Conservation (phyloP, 2,888 invertebrate genomes). For the Liodrosophila aerea region DNA sequence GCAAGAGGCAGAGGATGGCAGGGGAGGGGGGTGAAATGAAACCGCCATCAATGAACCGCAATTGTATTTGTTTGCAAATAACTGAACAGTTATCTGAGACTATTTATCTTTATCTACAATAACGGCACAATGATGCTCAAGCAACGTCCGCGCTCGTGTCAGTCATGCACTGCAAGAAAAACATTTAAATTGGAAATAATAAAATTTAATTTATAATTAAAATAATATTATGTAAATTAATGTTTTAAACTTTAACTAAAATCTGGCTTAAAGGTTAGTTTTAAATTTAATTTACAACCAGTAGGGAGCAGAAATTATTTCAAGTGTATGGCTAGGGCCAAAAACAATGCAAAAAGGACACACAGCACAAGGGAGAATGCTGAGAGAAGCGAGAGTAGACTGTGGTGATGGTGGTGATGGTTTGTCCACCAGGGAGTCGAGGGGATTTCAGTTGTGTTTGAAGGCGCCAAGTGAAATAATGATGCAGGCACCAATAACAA, state of each 20-base stretch:
- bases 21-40: slow-evolving; percentile 46
- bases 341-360: slow-evolving; percentile 62
- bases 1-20: background rate
- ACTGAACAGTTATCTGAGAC: slow-evolving; percentile 74
- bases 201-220: too few species aligned
- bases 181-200: too few species aligned
- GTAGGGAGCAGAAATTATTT: too few species aligned
- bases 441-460: slow-evolving; percentile 17
- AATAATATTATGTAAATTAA: too few species aligned
- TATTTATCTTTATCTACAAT: slow-evolving; percentile 76
- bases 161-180: too few species aligned
- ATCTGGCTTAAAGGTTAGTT: too few species aligned
- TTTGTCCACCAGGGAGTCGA: background rate
- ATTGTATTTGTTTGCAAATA: slow-evolving; percentile 78
- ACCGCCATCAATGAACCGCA: slow-evolving; percentile 76
- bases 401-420: background rate
- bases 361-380: slow-evolving; percentile 28
- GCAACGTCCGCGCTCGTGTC: slow-evolving; percentile 4
- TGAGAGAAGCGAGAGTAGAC: slow-evolving; percentile 1
- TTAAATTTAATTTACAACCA: too few species aligned
- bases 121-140: slow-evolving; percentile 36
- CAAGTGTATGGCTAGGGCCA: slow-evolving; percentile 18
- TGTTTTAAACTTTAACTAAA: too few species aligned
- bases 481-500: slow-evolving; percentile 72
- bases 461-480: slow-evolving; percentile 75